A percentile compares a stretch with the other conserved stretches of the same genome.
Evolutionary conservation across 64 coral and sea anemone genomes (phyloP).

Genomic region (Pachyseris speciosa): DNA sequence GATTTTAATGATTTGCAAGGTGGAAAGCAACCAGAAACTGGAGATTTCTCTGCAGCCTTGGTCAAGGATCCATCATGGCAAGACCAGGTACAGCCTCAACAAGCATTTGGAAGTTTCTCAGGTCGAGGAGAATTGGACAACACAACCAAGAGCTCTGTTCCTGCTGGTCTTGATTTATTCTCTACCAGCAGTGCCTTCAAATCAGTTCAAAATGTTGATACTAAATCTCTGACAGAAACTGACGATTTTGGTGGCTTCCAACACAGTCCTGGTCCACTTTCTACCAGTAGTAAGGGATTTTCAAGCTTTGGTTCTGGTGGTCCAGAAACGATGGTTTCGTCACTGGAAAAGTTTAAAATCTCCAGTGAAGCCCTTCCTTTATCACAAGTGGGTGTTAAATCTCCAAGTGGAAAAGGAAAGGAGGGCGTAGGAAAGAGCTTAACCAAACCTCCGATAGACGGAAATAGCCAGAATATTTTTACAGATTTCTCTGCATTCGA

Average conservation of each 20-base stretch:
- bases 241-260: constrained; percentile 71
- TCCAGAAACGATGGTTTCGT: background rate
- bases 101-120: background rate
- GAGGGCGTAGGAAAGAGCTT: background rate
- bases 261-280: background rate
- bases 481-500: constrained; percentile 4
- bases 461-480: background rate
- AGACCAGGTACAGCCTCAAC: background rate
- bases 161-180: background rate
- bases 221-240: background rate
- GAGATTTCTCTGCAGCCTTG: background rate
- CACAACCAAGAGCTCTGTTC: background rate
- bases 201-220: background rate
- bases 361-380: background rate
- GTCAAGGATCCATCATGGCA: background rate
- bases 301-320: background rate
- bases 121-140: background rate
- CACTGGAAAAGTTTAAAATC: constrained; percentile 15
- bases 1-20: constrained; percentile 67
- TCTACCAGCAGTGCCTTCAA: background rate
- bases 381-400: background rate
- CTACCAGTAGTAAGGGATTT: background rate
- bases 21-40: constrained; percentile 3
- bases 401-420: background rate
- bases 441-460: background rate